A percentile compares a stretch with the other conserved stretches of the same genome.
phyloP scores from a whole-genome alignment of 2,113 vertebrate species.

The Caloenas nicobarica region DNA sequence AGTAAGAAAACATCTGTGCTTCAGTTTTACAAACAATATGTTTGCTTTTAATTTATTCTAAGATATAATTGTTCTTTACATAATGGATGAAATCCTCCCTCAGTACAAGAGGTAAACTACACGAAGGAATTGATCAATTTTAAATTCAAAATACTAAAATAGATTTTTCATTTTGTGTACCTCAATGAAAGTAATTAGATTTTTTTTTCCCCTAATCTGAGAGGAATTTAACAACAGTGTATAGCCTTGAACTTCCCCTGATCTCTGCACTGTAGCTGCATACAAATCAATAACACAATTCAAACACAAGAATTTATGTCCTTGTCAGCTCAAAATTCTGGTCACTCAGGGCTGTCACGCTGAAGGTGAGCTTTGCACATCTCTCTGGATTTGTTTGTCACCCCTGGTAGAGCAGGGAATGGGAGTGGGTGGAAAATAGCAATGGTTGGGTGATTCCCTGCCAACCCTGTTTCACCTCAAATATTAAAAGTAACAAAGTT shows the following conservation, averaged over 20 bases:
- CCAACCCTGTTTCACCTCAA: background rate
- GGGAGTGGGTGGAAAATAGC: background rate
- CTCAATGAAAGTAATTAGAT: constrained; percentile 45
- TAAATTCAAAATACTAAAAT: constrained; percentile 48
- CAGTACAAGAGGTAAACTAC: background rate
- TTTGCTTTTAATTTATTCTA: constrained; percentile 41
- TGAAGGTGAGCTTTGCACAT: constrained; percentile 18
- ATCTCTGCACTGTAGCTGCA: constrained; percentile 54
- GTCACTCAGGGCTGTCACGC: background rate
- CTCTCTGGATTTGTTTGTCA: background rate
- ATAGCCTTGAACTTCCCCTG: constrained; percentile 54
- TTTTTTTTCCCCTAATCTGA: constrained; percentile 8
- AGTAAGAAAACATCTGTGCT: background rate
- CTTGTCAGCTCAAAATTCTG: constrained; percentile 52
- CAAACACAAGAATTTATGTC: constrained; percentile 26
- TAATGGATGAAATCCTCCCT: background rate
- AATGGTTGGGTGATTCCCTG: background rate
- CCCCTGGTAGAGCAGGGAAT: background rate
- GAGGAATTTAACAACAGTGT: constrained; percentile 33
- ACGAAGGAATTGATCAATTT: constrained; percentile 30
- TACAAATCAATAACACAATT: constrained; percentile 54
- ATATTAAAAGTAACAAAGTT: background rate
- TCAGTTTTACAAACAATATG: background rate
- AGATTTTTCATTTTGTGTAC: constrained; percentile 37
- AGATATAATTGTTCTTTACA: constrained; percentile 7